These are phyloP conservation scores for Brachymystax lenok DNA, from an alignment of 2,797 vertebrate species.

Conservation along the genomic window DNA sequence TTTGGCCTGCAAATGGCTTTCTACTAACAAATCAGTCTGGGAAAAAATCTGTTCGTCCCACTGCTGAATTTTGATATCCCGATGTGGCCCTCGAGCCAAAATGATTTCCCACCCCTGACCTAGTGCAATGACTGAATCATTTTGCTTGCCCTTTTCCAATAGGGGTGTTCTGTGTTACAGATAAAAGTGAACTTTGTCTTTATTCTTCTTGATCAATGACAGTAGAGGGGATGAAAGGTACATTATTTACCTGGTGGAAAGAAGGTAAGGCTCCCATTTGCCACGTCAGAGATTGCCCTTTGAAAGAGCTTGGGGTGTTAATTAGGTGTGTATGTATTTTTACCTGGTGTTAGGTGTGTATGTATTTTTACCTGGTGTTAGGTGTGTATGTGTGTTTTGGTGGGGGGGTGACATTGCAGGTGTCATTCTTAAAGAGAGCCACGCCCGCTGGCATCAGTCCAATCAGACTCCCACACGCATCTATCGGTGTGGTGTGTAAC, in stretches of 20 bases:
- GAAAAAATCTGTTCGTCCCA: too few relatives aligned
- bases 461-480: slow-evolving; percentile 66
- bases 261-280: background rate
- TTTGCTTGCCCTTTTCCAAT: background rate
- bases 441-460: slow-evolving; percentile 51
- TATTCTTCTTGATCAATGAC: background rate
- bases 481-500: slow-evolving; percentile 48
- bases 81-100: too few relatives aligned
- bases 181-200: background rate
- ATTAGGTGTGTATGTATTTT: slow-evolving; percentile 50
- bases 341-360: slow-evolving; percentile 19
- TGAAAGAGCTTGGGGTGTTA: slow-evolving; percentile 45
- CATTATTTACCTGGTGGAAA: background rate
- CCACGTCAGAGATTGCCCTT: slow-evolving; percentile 31
- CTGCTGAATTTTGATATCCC: too few relatives aligned
- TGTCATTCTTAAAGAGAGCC: slow-evolving; percentile 65
- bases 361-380: slow-evolving; percentile 33
- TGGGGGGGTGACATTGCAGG: slow-evolving; percentile 62
- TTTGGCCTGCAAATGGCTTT: too few relatives aligned
- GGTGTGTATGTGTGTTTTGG: slow-evolving; percentile 36
- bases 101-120: too few relatives aligned
- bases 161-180: background rate
- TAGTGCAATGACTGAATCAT: background rate
- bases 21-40: too few relatives aligned
- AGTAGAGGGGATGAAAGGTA: background rate